phyloP scores from a whole-genome alignment of 2,888 invertebrate species.

The Euproctis similis region DNA sequence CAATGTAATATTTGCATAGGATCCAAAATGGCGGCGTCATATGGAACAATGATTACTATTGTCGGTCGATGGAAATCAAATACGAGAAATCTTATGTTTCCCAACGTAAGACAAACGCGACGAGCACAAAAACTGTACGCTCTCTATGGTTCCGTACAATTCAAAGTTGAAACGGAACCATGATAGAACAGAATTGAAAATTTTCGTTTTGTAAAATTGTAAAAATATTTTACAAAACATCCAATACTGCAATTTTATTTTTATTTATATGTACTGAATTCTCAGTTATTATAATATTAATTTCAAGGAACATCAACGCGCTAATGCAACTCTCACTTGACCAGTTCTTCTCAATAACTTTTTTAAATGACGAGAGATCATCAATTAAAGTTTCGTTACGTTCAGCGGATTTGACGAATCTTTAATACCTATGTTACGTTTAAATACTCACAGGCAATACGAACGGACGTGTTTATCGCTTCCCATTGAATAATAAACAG shows the following conservation, averaged over 20 bases:
- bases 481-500: constrained; percentile 50
- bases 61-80: constrained; percentile 56
- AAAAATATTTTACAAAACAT: too few relatives aligned
- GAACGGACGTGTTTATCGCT: constrained; percentile 53
- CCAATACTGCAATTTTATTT: too few relatives aligned
- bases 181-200: too few relatives aligned
- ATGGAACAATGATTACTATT: constrained; percentile 66
- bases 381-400: constrained; percentile 53
- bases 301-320: too few relatives aligned
- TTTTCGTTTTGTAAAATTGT: too few relatives aligned
- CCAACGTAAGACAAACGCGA: constrained; percentile 40
- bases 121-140: constrained; percentile 30
- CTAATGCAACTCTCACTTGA: too few relatives aligned
- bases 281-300: too few relatives aligned
- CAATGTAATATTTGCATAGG: constrained; percentile 65
- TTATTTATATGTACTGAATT: too few relatives aligned
- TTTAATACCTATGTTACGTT: constrained; percentile 44
- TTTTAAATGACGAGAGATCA: constrained; percentile 27
- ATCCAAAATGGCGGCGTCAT: constrained; percentile 35
- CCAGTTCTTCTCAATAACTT: constrained; percentile 31
- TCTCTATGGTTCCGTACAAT: too few relatives aligned
- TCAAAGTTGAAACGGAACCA: too few relatives aligned
- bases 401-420: constrained; percentile 53
- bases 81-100: constrained; percentile 66
- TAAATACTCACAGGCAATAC: constrained; percentile 43